Evolutionary conservation across 1,140 invertebrate species (phyloP).

Genomic region (Nylanderia fulva): DNA sequence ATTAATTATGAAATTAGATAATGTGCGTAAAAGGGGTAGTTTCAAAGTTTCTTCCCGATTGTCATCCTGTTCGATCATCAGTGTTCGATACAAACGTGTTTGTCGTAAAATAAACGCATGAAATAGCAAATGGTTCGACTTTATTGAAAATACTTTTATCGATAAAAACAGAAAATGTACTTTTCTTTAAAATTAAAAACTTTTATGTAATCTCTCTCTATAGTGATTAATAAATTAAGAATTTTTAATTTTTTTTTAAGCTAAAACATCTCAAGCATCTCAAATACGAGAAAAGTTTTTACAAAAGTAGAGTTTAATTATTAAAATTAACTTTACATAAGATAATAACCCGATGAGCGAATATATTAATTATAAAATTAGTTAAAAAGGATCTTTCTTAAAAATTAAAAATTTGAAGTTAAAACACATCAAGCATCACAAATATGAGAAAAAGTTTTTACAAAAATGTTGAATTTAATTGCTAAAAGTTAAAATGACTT

Average conservation of each 20-base stretch:
- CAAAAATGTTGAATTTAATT: not conserved
- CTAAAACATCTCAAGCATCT: not conserved
- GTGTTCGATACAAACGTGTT: constrained; percentile 4
- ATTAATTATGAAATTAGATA: constrained; percentile 4
- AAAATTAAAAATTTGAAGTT: not conserved
- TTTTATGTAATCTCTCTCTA: not conserved
- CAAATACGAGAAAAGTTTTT: not conserved
- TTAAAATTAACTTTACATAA: not conserved
- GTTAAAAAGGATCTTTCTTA: no score
- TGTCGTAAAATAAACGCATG: not conserved
- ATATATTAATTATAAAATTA: no score
- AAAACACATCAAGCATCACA: not conserved
- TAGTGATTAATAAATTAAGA: not conserved
- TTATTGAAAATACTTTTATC: not conserved
- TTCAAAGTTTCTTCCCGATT: not conserved
- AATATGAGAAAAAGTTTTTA: not conserved
- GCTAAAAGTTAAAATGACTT: not conserved
- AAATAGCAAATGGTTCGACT: not conserved
- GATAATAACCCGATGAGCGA: no score
- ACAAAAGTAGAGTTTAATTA: not conserved
- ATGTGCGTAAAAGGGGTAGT: not conserved
- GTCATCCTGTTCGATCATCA: no score
- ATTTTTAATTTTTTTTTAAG: no score
- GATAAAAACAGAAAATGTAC: not conserved
- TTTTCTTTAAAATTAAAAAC: not conserved